These are phyloP conservation scores for Chlamydotis undulata DNA, from an alignment of 2,113 vertebrate genomes.

Conservation along the genomic window DNA sequence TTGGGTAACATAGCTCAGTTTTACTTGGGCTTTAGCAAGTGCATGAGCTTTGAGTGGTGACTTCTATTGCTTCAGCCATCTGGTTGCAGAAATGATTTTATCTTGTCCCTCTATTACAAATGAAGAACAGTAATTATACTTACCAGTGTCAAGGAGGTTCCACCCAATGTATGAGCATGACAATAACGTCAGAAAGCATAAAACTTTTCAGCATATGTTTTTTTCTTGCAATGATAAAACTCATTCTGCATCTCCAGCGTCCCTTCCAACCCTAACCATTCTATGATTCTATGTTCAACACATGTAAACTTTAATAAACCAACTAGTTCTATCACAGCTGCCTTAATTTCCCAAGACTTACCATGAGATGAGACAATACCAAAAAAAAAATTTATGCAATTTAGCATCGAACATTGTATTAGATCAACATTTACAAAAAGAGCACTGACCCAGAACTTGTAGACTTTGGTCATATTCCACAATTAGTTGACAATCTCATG, in stretches of 20 bases:
- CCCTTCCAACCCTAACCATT: no score
- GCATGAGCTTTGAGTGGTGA: background rate
- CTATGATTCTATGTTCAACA: no score
- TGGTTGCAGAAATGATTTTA: background rate
- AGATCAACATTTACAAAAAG: background rate
- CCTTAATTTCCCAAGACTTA: background rate
- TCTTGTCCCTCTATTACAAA: background rate
- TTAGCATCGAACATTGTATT: background rate
- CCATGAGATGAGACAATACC: background rate
- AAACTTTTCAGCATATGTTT: background rate
- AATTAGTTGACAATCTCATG: background rate
- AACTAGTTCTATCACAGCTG: background rate
- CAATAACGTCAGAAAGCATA: background rate
- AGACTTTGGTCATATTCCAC: background rate
- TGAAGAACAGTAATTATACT: background rate
- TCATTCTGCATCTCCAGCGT: background rate
- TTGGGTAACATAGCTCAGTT: background rate
- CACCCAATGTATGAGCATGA: background rate
- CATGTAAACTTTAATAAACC: background rate
- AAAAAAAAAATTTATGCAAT: background rate
- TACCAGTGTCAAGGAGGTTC: background rate
- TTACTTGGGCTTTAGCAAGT: background rate
- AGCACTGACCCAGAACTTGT: background rate
- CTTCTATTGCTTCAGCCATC: background rate
- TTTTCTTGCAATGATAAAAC: background rate